Evolutionary conservation across 1,140 invertebrate genomes (phyloP).

Genomic region (Trachelipus rathkii): DNA sequence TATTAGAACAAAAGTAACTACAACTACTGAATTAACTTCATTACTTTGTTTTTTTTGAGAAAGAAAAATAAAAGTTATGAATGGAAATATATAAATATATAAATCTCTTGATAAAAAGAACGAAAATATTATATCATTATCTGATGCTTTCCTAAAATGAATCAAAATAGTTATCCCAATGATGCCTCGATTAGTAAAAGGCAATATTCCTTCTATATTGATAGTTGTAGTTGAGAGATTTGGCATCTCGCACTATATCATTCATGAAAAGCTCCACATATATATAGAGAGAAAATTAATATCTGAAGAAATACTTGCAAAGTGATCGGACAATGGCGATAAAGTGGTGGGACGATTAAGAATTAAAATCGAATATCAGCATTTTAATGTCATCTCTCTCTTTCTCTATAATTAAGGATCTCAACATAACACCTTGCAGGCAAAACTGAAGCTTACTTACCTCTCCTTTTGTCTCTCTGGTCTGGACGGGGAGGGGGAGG

Average conservation of each 20-base stretch:
- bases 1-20: too few relatives aligned
- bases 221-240: neutral
- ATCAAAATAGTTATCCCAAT: neutral
- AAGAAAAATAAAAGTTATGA: too few relatives aligned
- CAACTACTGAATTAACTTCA: too few relatives aligned
- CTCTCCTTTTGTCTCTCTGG: constrained; percentile 41
- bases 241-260: neutral
- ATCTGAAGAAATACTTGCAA: neutral
- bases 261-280: constrained; percentile 3
- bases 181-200: neutral
- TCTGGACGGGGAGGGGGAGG: constrained; percentile 38
- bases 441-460: constrained; percentile 23
- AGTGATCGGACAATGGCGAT: neutral
- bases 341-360: neutral
- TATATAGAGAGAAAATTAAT: neutral
- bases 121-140: too few relatives aligned
- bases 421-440: neutral
- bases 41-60: too few relatives aligned
- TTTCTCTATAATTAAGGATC: neutral
- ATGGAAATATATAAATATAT: too few relatives aligned
- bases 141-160: neutral
- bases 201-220: neutral
- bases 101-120: too few relatives aligned
- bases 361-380: neutral
- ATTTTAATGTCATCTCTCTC: neutral